These are phyloP conservation scores for Cecropterus lyciades DNA, from an alignment of 1,140 invertebrate species.

Conservation along the genomic window DNA sequence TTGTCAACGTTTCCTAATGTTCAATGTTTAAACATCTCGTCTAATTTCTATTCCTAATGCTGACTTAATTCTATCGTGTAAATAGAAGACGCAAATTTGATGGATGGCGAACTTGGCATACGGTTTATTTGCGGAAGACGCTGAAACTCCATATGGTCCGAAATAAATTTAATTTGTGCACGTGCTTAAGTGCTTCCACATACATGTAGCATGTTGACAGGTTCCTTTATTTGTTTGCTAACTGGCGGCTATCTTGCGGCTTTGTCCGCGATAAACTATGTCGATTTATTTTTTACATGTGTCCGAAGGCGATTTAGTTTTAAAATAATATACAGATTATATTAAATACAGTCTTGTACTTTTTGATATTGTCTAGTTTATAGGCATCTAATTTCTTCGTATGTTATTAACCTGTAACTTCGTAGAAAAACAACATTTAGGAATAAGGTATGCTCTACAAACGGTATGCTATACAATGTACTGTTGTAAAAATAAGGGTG, in stretches of 20 bases:
- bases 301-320: no score
- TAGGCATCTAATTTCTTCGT: no score
- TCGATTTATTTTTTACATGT: no score
- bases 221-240: not conserved
- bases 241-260: not conserved
- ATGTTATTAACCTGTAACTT: no score
- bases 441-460: no score
- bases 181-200: constrained; percentile 4
- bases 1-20: no score
- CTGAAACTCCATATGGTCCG: constrained; percentile 18
- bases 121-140: constrained; percentile 21
- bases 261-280: not conserved
- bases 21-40: not conserved
- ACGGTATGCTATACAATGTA: no score
- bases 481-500: no score
- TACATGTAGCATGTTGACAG: constrained; percentile 2
- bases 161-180: constrained; percentile 18
- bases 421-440: no score
- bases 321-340: no score
- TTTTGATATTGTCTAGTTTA: no score
- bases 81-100: constrained; percentile 31
- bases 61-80: constrained; percentile 25
- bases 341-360: no score
- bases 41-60: constrained; percentile 21
- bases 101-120: constrained; percentile 33